phyloP scores from a whole-genome alignment of 1,140 invertebrate species.

The Temnothorax nylanderi region DNA sequence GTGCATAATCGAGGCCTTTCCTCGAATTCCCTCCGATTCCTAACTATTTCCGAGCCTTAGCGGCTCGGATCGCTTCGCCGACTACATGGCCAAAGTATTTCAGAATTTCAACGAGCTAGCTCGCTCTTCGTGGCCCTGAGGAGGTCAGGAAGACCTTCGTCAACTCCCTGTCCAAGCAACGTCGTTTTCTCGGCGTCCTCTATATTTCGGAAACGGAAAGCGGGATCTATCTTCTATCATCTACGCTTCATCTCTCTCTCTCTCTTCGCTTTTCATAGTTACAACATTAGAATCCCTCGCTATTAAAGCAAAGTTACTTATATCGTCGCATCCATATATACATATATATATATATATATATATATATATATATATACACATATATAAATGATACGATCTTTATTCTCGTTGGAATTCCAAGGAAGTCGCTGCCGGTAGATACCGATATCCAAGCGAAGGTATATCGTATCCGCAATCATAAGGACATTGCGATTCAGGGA shows the following conservation, averaged over 20 bases:
- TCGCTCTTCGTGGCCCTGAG: slow-evolving; percentile 24
- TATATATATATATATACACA: background rate
- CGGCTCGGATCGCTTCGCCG: background rate
- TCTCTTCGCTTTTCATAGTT: background rate
- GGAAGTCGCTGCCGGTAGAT: background rate
- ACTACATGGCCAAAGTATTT: slow-evolving; percentile 15
- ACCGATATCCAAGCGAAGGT: background rate
- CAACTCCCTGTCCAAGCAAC: slow-evolving; percentile 16
- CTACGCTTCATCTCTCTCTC: no score
- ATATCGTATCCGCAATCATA: slow-evolving; percentile 18
- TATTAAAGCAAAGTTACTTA: background rate
- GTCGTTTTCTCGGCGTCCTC: background rate
- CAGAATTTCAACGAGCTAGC: slow-evolving; percentile 42
- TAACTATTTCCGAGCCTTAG: background rate
- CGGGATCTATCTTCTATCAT: background rate
- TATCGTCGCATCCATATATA: background rate
- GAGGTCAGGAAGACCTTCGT: slow-evolving; percentile 48
- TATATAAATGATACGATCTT: background rate
- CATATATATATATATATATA: no score
- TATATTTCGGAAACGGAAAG: slow-evolving; percentile 26
- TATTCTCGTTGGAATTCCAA: slow-evolving; percentile 1
- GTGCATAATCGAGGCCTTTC: slow-evolving; percentile 7
- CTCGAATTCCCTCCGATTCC: slow-evolving; percentile 23
- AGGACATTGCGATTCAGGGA: slow-evolving; percentile 61
- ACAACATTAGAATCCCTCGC: background rate